Percentiles rank a stretch among this genome's conserved stretches.
phyloP scores from a whole-genome alignment of 2,888 invertebrate species.

The Zelleria hepariella region DNA sequence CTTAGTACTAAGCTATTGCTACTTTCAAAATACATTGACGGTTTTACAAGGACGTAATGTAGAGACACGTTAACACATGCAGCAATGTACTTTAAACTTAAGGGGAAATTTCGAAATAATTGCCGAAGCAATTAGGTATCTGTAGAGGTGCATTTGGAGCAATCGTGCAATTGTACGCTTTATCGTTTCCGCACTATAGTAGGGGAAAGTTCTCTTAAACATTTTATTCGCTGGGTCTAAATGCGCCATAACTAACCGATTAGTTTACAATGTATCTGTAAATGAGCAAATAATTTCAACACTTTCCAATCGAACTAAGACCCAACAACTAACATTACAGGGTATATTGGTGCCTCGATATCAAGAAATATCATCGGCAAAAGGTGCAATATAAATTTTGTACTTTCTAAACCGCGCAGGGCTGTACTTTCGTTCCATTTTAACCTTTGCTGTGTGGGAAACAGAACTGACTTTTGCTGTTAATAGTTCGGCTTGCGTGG shows the following conservation, averaged over 20 bases:
- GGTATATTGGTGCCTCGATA: neutral
- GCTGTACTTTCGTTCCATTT: neutral
- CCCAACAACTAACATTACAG: neutral
- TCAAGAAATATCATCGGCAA: neutral
- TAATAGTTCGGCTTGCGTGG: too few species aligned
- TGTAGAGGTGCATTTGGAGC: neutral
- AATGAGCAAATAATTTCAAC: neutral
- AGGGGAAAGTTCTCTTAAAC: neutral
- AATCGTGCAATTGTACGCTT: neutral
- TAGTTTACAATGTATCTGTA: neutral
- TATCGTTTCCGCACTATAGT: too few species aligned
- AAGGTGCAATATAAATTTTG: neutral
- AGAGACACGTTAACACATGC: neutral
- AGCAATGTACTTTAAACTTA: neutral
- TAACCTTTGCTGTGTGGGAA: neutral
- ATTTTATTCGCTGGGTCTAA: neutral
- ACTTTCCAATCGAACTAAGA: neutral
- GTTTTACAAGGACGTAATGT: neutral
- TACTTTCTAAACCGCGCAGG: neutral
- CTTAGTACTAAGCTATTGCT: neutral
- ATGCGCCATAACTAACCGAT: neutral
- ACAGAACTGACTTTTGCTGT: neutral
- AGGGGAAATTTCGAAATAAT: neutral
- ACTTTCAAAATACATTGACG: neutral
- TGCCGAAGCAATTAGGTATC: neutral